These are phyloP conservation scores for Cremastinae sp. DNA, from an alignment of 2,888 invertebrate species.

Conservation along the genomic window DNA sequence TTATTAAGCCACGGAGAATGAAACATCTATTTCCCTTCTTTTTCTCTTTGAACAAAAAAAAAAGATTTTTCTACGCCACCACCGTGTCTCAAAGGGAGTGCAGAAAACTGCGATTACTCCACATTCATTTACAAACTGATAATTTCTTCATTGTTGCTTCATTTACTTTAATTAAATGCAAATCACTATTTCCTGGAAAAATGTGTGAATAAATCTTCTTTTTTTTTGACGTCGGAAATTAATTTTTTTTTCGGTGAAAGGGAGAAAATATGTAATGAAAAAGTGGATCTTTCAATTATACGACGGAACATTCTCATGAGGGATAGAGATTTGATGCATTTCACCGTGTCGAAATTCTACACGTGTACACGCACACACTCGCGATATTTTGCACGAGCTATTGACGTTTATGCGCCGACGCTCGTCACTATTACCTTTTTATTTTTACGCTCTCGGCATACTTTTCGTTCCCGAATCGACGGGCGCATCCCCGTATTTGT, in stretches of 20 bases:
- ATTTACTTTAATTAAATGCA: too few relatives aligned
- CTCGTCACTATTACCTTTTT: conserved; percentile 2
- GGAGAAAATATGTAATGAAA: too few relatives aligned
- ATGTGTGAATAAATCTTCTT: too few relatives aligned
- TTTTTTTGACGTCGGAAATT: too few relatives aligned
- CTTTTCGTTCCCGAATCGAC: background rate
- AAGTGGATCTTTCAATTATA: too few relatives aligned
- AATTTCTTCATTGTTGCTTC: too few relatives aligned
- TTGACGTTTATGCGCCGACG: conserved; percentile 4
- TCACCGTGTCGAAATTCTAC: background rate
- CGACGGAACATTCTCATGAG: too few relatives aligned
- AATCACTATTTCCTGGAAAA: too few relatives aligned
- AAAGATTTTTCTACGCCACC: background rate
- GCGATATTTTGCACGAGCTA: background rate
- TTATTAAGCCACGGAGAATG: conserved; percentile 24
- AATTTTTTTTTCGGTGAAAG: too few relatives aligned
- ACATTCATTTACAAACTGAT: too few relatives aligned
- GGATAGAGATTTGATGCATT: background rate
- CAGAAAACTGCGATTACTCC: background rate
- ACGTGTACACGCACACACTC: background rate
- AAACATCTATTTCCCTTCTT: conserved; percentile 11
- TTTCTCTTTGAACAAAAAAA: background rate
- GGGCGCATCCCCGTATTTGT: too few relatives aligned
- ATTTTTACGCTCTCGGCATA: conserved; percentile 3
- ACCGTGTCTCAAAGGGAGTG: background rate